Base-by-base conservation (phyloP, 2,888 invertebrate species). In the Tridacna gigas region DNA sequence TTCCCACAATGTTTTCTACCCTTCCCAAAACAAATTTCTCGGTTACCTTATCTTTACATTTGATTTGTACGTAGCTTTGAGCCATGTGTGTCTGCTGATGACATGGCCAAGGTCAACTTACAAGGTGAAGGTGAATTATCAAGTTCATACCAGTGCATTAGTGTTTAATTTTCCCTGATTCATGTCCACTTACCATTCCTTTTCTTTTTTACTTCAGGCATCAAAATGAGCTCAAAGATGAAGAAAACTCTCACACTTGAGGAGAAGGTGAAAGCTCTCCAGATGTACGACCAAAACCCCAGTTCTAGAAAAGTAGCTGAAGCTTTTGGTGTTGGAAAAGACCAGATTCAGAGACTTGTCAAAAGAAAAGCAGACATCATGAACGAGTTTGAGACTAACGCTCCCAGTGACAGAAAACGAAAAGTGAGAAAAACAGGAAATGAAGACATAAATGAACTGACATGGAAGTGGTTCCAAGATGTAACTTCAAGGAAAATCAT, bases 311-410 rank as follows among this genome's bases (percentile, higher is more conserved):
- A 82, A 63, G 77, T 88, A 25, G 86, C 88, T 11, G 75, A 82
- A 9, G 74, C 83, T 20, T 47, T 86, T 37, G 80, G 80, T 47
- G 86, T 88, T 13, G 86, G 88, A 2, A 84, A 82, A 75, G 83
- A 83, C 0, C 84, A 84, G 26, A 79, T 88, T 25, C 83, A 83
- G 67, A 80, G 81, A 15, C 76, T 83, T 56, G 20, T 84, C 69
- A 86, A 84, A 76, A 28, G 84, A 15, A 85, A 85, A 74, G 73
- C 67, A 0, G 81, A 84, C 28, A 67, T 84, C 0, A 60, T 86
- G n/a, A 37, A 83, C 0, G 80, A 84, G 25, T 71, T 74, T 73
- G 83, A 79, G 56, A 81, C 77, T 63, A 84, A 86, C 73, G 73
- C 77, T 15, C 71, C 79, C 13, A 28, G 67, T 20, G 69, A 78